Evolutionary conservation across 2,797 vertebrate genomes (phyloP).

Genomic region (Clarias fuscus): DNA sequence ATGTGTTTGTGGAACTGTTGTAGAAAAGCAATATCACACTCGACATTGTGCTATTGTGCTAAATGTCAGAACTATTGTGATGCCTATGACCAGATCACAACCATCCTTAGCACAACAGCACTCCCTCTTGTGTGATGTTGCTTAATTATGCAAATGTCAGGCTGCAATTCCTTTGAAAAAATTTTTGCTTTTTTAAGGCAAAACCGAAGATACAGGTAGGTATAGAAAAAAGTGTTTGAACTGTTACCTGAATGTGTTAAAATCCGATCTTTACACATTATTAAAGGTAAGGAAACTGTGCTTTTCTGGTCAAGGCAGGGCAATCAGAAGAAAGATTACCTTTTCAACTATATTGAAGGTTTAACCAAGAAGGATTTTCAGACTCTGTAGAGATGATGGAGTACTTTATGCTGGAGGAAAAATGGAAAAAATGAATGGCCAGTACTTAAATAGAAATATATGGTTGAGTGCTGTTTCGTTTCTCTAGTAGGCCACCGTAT

Average conservation of each 20-base stretch:
- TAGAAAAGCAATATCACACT: no score
- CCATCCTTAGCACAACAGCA: no score
- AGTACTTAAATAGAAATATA: neutral
- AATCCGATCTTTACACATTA: neutral
- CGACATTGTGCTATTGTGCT: no score
- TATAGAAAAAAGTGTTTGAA: neutral
- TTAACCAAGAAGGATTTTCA: neutral
- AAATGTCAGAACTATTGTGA: no score
- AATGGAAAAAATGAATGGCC: neutral
- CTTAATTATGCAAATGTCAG: neutral
- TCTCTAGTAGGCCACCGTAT: neutral
- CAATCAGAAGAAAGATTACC: neutral
- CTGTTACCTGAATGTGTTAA: neutral
- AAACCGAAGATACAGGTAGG: neutral
- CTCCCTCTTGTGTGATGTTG: no score
- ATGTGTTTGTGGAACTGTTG: no score
- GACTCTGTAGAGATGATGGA: neutral
- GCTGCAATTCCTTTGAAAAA: neutral
- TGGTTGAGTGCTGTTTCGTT: neutral
- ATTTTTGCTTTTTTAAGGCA: no score
- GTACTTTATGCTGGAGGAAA: neutral
- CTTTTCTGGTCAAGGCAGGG: neutral
- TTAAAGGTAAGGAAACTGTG: neutral
- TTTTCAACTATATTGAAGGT: neutral
- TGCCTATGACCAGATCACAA: no score